These are phyloP conservation scores for Nineta flava DNA, from an alignment of 2,888 invertebrate genomes.

Conservation along the genomic window DNA sequence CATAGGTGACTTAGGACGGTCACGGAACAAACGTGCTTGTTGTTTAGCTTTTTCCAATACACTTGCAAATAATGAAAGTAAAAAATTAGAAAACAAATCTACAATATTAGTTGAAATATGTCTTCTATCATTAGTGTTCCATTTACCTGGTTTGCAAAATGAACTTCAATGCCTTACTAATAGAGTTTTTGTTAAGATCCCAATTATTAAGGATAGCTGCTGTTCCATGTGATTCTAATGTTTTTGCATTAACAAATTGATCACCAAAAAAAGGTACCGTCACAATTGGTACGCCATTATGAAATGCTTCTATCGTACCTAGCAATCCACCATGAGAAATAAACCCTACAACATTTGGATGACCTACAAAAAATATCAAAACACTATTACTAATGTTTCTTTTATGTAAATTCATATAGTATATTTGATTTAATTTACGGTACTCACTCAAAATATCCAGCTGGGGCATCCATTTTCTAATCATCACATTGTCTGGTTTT, in stretches of 20 bases:
- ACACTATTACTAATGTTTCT: too few relatives aligned
- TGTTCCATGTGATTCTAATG: conserved; percentile 39
- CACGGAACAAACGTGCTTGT: conserved; percentile 32
- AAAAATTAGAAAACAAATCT: too few relatives aligned
- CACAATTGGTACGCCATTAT: conserved; percentile 47
- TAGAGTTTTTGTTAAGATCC: conserved; percentile 36
- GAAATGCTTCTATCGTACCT: conserved; percentile 50
- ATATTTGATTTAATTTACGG: too few relatives aligned
- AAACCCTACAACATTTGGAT: conserved; percentile 49
- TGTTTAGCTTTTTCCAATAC: conserved; percentile 24
- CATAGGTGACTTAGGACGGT: conserved; percentile 38
- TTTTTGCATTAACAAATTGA: conserved; percentile 48
- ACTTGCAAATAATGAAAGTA: conserved; percentile 25
- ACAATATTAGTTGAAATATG: too few relatives aligned
- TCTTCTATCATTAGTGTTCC: too few relatives aligned
- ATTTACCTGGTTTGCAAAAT: conserved; percentile 27
- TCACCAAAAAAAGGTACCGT: conserved; percentile 56
- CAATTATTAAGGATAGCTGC: conserved; percentile 39
- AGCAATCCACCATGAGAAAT: conserved; percentile 52
- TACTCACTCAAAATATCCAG: conserved; percentile 53
- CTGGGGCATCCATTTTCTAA: conserved; percentile 57
- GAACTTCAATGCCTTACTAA: conserved; percentile 37
- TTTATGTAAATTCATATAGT: too few relatives aligned
- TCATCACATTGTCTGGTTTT: conserved; percentile 44
- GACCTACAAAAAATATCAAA: conserved; percentile 38